Base-by-base conservation (phyloP, 2,113 vertebrate species). In the Colistium nudipinnis region DNA sequence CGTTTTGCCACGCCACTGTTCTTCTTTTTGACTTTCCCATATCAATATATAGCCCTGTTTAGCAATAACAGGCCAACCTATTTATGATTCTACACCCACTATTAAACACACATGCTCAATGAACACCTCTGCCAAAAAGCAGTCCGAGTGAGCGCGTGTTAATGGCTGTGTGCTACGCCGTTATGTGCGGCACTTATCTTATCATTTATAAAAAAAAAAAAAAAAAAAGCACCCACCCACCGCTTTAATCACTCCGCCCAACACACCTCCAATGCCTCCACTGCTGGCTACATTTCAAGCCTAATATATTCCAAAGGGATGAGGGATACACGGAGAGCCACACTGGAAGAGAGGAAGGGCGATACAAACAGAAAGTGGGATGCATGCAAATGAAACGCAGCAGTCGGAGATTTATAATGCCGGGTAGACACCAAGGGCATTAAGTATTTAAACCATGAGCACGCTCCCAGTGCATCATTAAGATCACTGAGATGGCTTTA, bases 371-470 rank as follows among this genome's bases (percentile, higher is more conserved):
- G 67, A 73, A 74, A 80, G 57, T 20, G 61, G 35, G 41, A 56
- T 71, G 75, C 16, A 17, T 74, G 68, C 76, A 89, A 87, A 90
- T 87, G 59, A 88, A 86, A 86, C 64, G 64, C 72, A 76, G 74
- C 70, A 79, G 78, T 74, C 81, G 88, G 80, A 80, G 86, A 80
- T 83, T 88, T 83, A 80, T 79, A 75, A 87, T 71, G 62, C 78
- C 19, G 44, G 43, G 53, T 51, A 87, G 83, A 85, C 72, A 76
- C 52, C 20, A 8, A 61, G 73, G 81, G 86, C 86, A 86, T 86
- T 86, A 80, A 83, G 80, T 69, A 60, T 83, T 83, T 88, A 85
- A n/a, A 83, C 59, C 64, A 56, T 65, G 62, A 13, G 7, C 27
- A 27, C 7, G 19, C 61, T 81, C 76, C 82, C 61, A 62, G 68